Base-by-base conservation (phyloP, 2,797 vertebrate species). In the Thamnophis elegans region DNA sequence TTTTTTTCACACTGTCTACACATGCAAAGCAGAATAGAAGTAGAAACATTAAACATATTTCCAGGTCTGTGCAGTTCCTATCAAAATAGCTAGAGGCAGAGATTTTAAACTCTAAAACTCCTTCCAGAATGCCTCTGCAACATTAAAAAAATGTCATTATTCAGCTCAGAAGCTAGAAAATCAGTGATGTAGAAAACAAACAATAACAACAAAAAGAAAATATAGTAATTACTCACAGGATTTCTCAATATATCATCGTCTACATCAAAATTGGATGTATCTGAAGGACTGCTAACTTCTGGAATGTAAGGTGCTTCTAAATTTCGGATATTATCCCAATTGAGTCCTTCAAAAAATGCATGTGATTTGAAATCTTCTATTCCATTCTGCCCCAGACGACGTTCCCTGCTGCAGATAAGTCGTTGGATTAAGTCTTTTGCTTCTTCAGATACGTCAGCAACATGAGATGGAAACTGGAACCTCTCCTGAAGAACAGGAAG, bases 201-300 rank as follows among this genome's bases (percentile, higher is more conserved):
- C 53, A n/a, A 28, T 2, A 55, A 32, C 26, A 65, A 13, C 60
- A 65, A 87, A 14, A 0, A 73, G 0, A 88, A 42, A 3, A 55
- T 13, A 94, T 92, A 94, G 47, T 13, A 94, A 93, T 90, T 68
- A 98, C 99, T 98, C 92, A 99, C 99, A 82, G 98, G 98, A 96
- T 99, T 99, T 95, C 99, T 98, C 4, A 99, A 98, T 26, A 99
- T 97, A 18, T 99, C 99, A 3, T 99, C 99, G 3, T 99, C 99
- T 90, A 99, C 99, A 1, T 99, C 99, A 0, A 99, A 99, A 97
- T 99, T 99, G 82, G 99, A 99, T 0, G 99, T 99, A 98, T 99
- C 99, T 0, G 99, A 99, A 55, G 99, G 99, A 47, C 99, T 99
- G 97, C 99, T 99, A 95, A 99, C 99, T 0, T 99, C 99, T 0